phyloP scores from a whole-genome alignment of 1,140 invertebrate genomes.

The Drosophila athabasca region DNA sequence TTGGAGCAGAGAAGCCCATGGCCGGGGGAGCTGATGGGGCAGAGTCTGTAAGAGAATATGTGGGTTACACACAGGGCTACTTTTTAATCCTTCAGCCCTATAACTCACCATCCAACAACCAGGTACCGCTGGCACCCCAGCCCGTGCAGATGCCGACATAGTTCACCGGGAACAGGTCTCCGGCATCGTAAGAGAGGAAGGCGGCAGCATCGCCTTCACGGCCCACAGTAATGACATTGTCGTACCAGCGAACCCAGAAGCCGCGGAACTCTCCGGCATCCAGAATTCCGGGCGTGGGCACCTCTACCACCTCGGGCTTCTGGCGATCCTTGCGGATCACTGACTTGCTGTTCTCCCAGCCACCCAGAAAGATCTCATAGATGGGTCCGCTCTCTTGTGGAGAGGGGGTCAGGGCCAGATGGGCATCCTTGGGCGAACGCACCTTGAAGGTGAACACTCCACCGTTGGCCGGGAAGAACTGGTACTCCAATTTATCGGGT shows the following conservation, averaged over 20 bases:
- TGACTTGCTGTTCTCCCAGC: constrained; percentile 93
- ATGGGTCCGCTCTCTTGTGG: constrained; percentile 89
- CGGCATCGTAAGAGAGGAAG: constrained; percentile 89
- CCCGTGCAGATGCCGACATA: constrained; percentile 92
- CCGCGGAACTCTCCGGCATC: constrained; percentile 89
- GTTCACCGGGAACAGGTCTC: constrained; percentile 87
- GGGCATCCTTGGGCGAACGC: constrained; percentile 90
- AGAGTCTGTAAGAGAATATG: constrained; percentile 29
- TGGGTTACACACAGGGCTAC: background rate
- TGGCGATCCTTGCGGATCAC: constrained; percentile 91
- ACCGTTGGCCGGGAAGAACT: constrained; percentile 88
- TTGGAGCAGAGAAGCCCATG: constrained; percentile 62
- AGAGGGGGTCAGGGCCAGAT: constrained; percentile 89
- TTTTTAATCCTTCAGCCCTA: background rate
- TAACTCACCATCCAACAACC: constrained; percentile 91
- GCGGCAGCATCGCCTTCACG: constrained; percentile 86
- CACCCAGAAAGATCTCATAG: constrained; percentile 92
- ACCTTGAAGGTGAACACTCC: constrained; percentile 90
- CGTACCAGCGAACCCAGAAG: constrained; percentile 92
- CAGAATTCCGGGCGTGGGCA: constrained; percentile 88
- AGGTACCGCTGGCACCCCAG: constrained; percentile 92
- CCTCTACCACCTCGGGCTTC: constrained; percentile 91
- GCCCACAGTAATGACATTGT: constrained; percentile 84
- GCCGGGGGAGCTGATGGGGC: constrained; percentile 58
- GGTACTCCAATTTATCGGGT: constrained; percentile 91